phyloP scores from a whole-genome alignment of 2,113 vertebrate genomes.

The Diadophis punctatus region DNA sequence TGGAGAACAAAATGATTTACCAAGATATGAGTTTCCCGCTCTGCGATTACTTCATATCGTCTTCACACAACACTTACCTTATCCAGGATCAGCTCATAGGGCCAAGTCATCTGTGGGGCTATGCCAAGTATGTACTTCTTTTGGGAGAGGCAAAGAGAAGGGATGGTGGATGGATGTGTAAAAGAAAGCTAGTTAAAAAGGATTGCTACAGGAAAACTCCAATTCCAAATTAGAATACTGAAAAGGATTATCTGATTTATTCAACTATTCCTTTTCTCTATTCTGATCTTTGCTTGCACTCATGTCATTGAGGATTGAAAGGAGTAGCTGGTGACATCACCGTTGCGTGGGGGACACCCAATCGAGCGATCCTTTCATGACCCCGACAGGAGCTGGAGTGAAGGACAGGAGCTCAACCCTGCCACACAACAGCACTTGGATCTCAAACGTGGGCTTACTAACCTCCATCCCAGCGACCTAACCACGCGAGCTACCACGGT shows the following conservation, averaged over 20 bases:
- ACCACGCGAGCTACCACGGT: not conserved
- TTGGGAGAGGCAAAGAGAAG: rapidly evolving
- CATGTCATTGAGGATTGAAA: not conserved
- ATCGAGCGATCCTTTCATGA: not conserved
- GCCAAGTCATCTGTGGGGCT: constrained; percentile 71
- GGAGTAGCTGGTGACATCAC: not conserved
- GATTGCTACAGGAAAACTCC: not conserved
- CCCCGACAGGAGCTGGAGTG: not conserved
- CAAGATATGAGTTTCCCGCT: constrained; percentile 81
- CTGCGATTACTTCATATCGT: constrained; percentile 82
- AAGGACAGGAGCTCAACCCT: not conserved
- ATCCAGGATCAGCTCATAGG: constrained; percentile 75
- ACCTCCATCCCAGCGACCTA: not conserved
- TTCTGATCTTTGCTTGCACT: not conserved
- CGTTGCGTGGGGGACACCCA: not conserved
- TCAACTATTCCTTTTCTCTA: not conserved
- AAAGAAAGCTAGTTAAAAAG: not conserved
- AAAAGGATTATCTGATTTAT: not conserved
- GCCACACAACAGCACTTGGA: not conserved
- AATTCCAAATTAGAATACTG: not conserved
- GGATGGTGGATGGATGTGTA: not conserved
- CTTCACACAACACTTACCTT: constrained; percentile 89
- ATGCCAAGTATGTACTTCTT: constrained; percentile 66
- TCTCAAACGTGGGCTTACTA: not conserved
- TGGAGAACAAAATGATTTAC: constrained; percentile 64